phyloP scores from a whole-genome alignment of 2,797 vertebrate genomes.

The Enteromius fasciolatus region DNA sequence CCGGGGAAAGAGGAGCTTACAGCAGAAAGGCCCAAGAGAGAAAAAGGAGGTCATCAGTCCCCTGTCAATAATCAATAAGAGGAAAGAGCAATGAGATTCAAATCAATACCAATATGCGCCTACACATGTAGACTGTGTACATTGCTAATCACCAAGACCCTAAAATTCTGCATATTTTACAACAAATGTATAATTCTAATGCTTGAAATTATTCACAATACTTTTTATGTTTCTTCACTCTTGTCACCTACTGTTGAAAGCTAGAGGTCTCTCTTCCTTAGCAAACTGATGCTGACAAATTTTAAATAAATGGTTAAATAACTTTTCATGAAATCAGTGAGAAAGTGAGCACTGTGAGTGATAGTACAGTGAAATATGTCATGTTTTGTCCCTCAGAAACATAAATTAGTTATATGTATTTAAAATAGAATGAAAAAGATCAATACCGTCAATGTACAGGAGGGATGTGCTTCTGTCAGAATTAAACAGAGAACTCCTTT shows the following conservation, averaged over 20 bases:
- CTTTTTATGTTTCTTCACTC: neutral
- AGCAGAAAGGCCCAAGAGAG: slow-evolving; percentile 10
- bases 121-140: slow-evolving; percentile 14
- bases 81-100: slow-evolving; percentile 1
- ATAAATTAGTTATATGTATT: slow-evolving; percentile 34
- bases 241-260: neutral
- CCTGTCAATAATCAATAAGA: slow-evolving; percentile 41
- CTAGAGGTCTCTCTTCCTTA: neutral
- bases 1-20: slow-evolving; percentile 27
- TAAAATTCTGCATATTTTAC: neutral
- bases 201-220: neutral
- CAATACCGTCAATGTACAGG: slow-evolving; percentile 45
- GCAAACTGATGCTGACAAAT: neutral
- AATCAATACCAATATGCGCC: slow-evolving; percentile 33
- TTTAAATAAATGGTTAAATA: neutral
- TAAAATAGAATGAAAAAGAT: slow-evolving; percentile 4
- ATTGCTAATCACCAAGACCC: neutral
- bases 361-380: neutral
- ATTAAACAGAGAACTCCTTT: neutral
- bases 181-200: neutral
- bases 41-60: neutral
- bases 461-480: neutral
- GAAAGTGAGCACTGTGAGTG: neutral
- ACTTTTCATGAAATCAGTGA: neutral
- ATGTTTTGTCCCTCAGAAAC: neutral